phyloP scores from a whole-genome alignment of 2,797 vertebrate genomes.

The Cossypha caffra region DNA sequence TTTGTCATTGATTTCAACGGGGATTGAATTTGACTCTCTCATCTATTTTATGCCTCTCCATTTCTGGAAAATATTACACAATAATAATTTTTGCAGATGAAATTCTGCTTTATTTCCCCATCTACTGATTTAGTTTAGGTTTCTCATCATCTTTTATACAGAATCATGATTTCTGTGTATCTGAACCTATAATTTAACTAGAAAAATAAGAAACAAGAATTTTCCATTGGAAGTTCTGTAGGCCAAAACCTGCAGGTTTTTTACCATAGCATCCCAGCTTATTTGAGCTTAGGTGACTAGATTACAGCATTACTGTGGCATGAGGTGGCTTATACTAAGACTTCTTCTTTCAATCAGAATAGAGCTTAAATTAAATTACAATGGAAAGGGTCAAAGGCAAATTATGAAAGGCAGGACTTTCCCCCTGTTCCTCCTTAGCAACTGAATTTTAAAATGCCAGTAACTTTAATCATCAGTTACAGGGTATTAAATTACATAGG shows the following conservation, averaged over 20 bases:
- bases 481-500: background rate
- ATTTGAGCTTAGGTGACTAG: background rate
- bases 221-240: background rate
- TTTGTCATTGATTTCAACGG: background rate
- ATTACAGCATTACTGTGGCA: background rate
- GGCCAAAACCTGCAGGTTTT: background rate
- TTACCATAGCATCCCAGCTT: background rate
- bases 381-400: background rate
- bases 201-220: background rate
- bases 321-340: background rate
- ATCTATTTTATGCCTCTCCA: background rate
- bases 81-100: background rate
- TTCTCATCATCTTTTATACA: background rate
- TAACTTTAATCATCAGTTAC: slow-evolving; percentile 34
- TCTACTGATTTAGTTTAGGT: background rate
- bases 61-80: background rate
- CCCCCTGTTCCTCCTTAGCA: background rate
- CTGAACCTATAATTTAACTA: background rate
- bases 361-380: background rate
- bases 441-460: background rate
- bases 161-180: background rate
- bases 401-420: background rate
- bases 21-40: background rate
- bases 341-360: background rate
- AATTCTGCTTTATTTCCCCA: background rate